Percentiles rank a stretch among this genome's conserved stretches.
Conservation (phyloP, 2,113 vertebrate species). For the Anthoscopus minutus region DNA sequence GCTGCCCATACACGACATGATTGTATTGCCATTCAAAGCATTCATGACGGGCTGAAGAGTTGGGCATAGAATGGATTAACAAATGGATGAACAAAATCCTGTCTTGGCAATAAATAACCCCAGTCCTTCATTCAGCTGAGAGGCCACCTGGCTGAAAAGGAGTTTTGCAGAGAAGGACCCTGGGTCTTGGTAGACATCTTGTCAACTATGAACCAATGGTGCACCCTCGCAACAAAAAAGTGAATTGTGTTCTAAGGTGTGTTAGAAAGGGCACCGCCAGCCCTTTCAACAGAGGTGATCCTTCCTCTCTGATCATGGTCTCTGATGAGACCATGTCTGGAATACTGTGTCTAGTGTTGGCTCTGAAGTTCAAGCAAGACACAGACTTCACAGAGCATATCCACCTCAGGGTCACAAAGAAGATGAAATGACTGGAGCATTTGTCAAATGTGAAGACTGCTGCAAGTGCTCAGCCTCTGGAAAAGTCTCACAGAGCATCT, state of each 20-base stretch:
- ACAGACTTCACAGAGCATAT: background rate
- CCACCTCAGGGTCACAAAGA: background rate
- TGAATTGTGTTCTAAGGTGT: background rate
- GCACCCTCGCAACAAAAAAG: background rate
- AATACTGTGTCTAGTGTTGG: background rate
- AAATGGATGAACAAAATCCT: background rate
- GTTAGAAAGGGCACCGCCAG: background rate
- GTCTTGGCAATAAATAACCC: background rate
- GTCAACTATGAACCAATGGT: background rate
- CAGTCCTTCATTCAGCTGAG: background rate
- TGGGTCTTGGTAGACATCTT: background rate
- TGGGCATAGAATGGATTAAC: background rate
- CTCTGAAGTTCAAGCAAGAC: background rate
- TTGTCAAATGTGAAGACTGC: background rate
- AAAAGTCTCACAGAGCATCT: background rate
- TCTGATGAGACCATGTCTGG: background rate
- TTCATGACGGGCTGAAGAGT: background rate
- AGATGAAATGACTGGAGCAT: background rate
- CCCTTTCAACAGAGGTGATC: background rate
- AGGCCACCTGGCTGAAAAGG: background rate
- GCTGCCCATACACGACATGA: accelerated
- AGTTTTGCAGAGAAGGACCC: background rate
- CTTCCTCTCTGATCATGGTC: background rate
- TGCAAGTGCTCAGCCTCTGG: background rate
- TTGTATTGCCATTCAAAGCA: background rate